These are phyloP conservation scores for Malacoraja senta DNA, from an alignment of 2,797 vertebrate genomes.

Conservation along the genomic window DNA sequence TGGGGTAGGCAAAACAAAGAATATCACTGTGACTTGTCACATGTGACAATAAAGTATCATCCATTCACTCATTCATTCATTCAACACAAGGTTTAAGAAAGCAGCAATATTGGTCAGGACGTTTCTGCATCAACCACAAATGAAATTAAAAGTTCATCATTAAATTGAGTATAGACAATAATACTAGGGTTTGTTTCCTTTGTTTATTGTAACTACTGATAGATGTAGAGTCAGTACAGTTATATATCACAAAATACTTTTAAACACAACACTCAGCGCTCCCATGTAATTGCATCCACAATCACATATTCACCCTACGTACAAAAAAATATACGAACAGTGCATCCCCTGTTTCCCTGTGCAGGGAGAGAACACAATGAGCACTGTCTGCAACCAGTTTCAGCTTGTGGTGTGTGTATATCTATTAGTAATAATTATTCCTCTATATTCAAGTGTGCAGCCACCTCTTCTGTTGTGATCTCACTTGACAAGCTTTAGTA, in stretches of 20 bases:
- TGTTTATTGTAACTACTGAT: conserved; percentile 18
- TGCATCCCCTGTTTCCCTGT: neutral
- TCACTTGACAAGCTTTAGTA: neutral
- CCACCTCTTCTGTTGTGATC: neutral
- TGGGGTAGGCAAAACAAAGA: too few relatives aligned
- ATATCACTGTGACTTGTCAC: too few relatives aligned
- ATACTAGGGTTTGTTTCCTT: neutral
- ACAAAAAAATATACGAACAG: conserved; percentile 17
- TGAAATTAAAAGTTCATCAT: too few relatives aligned
- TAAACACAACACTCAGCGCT: conserved; percentile 3
- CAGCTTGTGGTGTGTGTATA: too few relatives aligned
- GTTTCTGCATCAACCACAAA: too few relatives aligned
- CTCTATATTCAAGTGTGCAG: neutral
- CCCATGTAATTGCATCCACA: neutral
- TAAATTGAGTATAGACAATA: neutral
- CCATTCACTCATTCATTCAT: too few relatives aligned
- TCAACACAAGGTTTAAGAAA: too few relatives aligned
- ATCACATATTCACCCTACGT: neutral
- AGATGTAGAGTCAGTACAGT: conserved; percentile 24
- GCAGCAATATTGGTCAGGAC: too few relatives aligned
- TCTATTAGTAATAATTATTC: neutral
- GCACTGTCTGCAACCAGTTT: neutral
- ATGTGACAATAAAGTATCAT: too few relatives aligned
- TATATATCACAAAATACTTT: conserved; percentile 34
- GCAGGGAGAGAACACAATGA: neutral